Evolutionary conservation across 2,797 vertebrate genomes (phyloP).

Genomic region (Etheostoma perlongum): DNA sequence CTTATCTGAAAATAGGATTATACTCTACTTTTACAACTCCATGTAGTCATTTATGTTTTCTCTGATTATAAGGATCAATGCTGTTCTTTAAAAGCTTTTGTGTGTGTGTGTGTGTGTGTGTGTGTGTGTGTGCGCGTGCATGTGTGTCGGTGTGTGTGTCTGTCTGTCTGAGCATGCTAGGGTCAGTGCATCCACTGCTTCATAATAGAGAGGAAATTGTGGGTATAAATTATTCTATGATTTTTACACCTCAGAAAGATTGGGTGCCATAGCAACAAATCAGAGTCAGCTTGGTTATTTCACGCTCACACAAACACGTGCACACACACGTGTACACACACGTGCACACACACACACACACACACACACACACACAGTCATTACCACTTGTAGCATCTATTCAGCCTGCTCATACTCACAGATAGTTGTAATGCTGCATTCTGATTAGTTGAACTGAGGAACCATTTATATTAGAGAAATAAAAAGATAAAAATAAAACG

Average conservation of each 20-base stretch:
- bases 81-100: conserved; percentile 14
- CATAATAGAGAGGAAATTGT: conserved; percentile 74
- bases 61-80: conserved; percentile 10
- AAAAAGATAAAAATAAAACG: conserved; percentile 38
- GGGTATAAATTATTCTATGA: conserved; percentile 73
- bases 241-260: conserved; percentile 72
- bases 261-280: conserved; percentile 77
- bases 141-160: conserved; percentile 3
- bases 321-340: conserved; percentile 7
- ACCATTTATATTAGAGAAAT: conserved; percentile 57
- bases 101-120: conserved; percentile 9
- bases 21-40: conserved; percentile 30
- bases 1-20: not conserved
- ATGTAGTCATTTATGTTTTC: conserved; percentile 18
- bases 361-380: conserved; percentile 22
- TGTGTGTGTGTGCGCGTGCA: conserved; percentile 9
- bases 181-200: conserved; percentile 54
- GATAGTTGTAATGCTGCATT: conserved; percentile 26
- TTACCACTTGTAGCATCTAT: conserved; percentile 68
- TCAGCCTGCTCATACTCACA: conserved; percentile 45
- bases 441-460: conserved; percentile 57
- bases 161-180: not conserved
- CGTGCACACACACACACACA: conserved; percentile 12
- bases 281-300: conserved; percentile 54
- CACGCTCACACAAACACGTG: conserved; percentile 27